Base-by-base conservation (phyloP, 2,888 invertebrate genomes). In the Caenorhabditis macrosperma region DNA sequence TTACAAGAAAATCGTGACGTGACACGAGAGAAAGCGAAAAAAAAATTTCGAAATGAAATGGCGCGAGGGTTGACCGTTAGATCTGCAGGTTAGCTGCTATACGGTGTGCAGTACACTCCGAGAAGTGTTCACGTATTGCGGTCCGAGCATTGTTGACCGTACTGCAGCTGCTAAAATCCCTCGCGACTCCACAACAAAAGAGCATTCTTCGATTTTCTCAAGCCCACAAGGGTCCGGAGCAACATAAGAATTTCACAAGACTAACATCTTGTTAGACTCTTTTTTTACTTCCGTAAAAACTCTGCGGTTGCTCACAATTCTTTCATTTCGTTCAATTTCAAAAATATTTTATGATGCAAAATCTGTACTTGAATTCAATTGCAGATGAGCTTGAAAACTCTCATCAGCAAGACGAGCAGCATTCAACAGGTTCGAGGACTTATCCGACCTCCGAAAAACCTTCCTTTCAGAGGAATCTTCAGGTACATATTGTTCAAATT, bases 391-490 rank as follows among this genome's bases (percentile, higher is more conserved):
- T 67, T 71, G 54, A 78, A 67, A 46, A 41, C 30, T 17, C 35
- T 66, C 10, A 35, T n/a, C 26, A 26, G 24, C 9, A 59, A 59
- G 10, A 7, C 57, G 15, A 20, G 33, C 6, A 66, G n/a, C 15
- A 7, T 57, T 33, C 75, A 82, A 63, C 69, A 76, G 63, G 22
- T 64, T 2, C 75, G 88, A 26, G 72, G 79, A n/a, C 60, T 85
- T 28, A 55, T 88, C 5, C 54, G 85, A 26, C 89, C 89, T 28
- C 88, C 88, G 20, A 81, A 82, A 50, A 88, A 90, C 55, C 74
- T 88, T 7, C 90, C 90, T 7, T 90, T 81, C 81, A 81, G 85
- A n/a, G 90, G 90, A 72, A 83, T 90, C 66, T 90, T 87, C 72
- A 82, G 89, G 71, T 82, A 17, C 5, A n/a, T 50, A n/a, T n/a